Base-by-base conservation (phyloP, 2,888 invertebrate species). In the Teleogryllus oceanicus region DNA sequence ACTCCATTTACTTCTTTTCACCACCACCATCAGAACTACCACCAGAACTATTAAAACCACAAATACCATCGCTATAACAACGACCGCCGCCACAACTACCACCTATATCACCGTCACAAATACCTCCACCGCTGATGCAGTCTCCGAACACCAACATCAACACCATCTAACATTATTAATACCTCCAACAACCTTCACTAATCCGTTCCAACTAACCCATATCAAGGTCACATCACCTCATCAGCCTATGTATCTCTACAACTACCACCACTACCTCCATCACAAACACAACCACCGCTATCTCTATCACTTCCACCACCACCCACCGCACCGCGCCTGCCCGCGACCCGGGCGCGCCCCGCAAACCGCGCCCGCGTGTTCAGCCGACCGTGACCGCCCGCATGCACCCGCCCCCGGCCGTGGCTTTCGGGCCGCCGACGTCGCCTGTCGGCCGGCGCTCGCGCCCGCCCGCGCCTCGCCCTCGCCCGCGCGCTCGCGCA, bases 81-180 rank as follows among this genome's bases (percentile, higher is more conserved):
- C 80, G 81, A 83, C 78, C 83, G 82, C 37, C 81, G 81, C 76
- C 37, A 37, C 37, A 4, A 37, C 37, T 37, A 8, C 37, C 37
- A 37, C 37, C 8, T 37, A 4, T 79, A 78, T 77, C 13, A 24
- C 80, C 50, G 76, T 81, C 13, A 78, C 79, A 16, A 77, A 37
- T 37, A 37, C 37, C 37, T 5, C 37, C 62, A 18, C 77, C 77
- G 37, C 37, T 37, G 37, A 5, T 37, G 4, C 8, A 37, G 8
- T 37, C 37, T 37, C 37, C 37, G 8, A 37, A 37, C 5, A 8
- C 37, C 37, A 37, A 0, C 37, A 37, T 37, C 5, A 0, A 5
- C 37, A 37, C 76, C 76, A 37, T 13, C 50, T 16, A 5, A 74
- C 21, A 20, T 37, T 74, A 75, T 76, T 74, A 16, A 49, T 18